phyloP scores from a whole-genome alignment of 2,797 vertebrate species.

The Manis pentadactyla region DNA sequence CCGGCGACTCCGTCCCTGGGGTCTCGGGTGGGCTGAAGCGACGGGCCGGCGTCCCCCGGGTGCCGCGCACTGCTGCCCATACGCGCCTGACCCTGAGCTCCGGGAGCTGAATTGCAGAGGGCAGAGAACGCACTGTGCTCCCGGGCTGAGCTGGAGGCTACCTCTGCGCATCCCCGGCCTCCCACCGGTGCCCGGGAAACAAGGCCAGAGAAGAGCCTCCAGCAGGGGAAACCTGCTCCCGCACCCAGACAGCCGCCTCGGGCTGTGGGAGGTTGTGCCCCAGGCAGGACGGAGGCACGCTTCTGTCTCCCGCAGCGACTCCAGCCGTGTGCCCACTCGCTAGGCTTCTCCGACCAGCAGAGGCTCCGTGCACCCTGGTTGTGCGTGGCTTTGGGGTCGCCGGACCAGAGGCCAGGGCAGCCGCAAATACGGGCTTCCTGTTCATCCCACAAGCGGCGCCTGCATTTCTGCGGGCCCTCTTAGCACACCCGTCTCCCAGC shows the following conservation, averaged over 20 bases:
- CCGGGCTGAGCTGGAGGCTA: rapidly evolving
- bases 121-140: rapidly evolving
- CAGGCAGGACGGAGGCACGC: neutral
- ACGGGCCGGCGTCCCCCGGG: neutral
- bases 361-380: rapidly evolving
- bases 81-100: neutral
- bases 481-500: rapidly evolving
- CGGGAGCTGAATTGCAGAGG: neutral
- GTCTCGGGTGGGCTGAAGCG: neutral
- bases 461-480: neutral
- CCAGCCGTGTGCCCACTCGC: neutral
- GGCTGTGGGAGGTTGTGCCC: neutral
- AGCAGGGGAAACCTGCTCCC: rapidly evolving
- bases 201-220: neutral
- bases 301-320: neutral
- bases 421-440: neutral
- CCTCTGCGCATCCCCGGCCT: neutral
- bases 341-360: rapidly evolving
- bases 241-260: neutral
- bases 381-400: neutral
- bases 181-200: neutral
- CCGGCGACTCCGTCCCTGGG: neutral
- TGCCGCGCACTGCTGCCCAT: neutral
- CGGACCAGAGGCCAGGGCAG: neutral
- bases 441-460: neutral